Evolutionary conservation across 2,888 invertebrate species (phyloP).

Genomic region (Volucella bombylans): DNA sequence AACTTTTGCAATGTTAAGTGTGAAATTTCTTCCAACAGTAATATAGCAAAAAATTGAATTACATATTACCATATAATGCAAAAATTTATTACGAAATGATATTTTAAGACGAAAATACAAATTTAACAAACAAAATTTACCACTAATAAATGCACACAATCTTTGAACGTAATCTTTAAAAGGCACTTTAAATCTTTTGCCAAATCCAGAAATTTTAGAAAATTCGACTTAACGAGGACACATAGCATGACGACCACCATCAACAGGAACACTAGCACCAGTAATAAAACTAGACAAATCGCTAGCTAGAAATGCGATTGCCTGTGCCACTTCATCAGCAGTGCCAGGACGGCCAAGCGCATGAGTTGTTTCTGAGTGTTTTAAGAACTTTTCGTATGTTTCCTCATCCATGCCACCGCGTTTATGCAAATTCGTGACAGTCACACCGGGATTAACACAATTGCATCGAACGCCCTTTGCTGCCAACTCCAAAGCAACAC

Average conservation of each 20-base stretch:
- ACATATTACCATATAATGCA: not conserved
- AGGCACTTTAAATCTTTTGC: not conserved
- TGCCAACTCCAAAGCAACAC: conserved; percentile 93
- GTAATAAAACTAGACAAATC: conserved; percentile 94
- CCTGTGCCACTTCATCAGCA: conserved; percentile 92
- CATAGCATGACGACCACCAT: conserved; percentile 97
- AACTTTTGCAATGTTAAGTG: too few species aligned
- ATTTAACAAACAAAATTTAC: not conserved
- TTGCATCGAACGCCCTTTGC: conserved; percentile 93
- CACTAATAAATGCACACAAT: conserved; percentile 31
- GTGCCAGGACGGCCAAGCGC: conserved; percentile 94
- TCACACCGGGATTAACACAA: conserved; percentile 95
- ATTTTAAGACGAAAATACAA: not conserved
- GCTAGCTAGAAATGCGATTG: conserved; percentile 96
- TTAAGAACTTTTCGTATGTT: conserved; percentile 92
- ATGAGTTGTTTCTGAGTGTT: conserved; percentile 93
- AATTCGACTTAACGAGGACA: conserved; percentile 89
- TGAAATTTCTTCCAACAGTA: too few species aligned
- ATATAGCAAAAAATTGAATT: not conserved
- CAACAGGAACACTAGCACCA: conserved; percentile 93
- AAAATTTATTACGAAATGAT: not conserved
- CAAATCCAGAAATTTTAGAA: not conserved
- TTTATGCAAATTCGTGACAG: conserved; percentile 93
- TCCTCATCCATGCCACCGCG: conserved; percentile 92
- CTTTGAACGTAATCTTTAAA: not conserved